Percentiles rank a stretch among this genome's conserved stretches.
Evolutionary conservation across 2,888 invertebrate genomes (phyloP).

Genomic region (Arge pagana): DNA sequence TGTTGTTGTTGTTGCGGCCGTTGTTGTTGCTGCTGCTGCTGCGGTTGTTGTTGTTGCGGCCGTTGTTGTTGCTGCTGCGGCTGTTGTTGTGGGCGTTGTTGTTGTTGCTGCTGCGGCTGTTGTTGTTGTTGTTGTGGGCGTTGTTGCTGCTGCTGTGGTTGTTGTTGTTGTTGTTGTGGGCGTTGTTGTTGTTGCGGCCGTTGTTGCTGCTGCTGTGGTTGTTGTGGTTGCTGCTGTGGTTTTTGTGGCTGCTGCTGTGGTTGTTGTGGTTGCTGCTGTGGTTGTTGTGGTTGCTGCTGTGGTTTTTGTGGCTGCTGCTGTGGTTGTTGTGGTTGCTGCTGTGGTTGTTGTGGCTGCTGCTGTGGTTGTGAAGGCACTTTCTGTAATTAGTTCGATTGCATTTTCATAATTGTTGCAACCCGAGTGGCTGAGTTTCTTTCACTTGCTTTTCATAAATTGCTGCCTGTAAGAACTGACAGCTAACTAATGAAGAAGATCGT

Average conservation of each 20-base stretch:
- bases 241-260: slow-evolving; percentile 17
- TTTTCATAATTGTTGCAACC: no score
- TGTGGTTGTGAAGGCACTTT: background rate
- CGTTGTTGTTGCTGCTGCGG: no score
- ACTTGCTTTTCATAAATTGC: no score
- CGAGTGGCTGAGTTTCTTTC: no score
- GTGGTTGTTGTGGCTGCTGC: slow-evolving; percentile 1
- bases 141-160: background rate
- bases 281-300: slow-evolving; percentile 9
- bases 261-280: slow-evolving; percentile 17
- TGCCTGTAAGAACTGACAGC: no score
- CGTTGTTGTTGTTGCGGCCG: slow-evolving; percentile 13
- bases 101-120: slow-evolving; percentile 23
- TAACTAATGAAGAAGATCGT: no score
- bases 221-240: background rate
- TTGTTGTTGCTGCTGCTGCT: slow-evolving; percentile 18
- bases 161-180: slow-evolving; percentile 17
- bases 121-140: slow-evolving; percentile 12
- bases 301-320: no score
- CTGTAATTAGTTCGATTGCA: no score
- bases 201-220: slow-evolving; percentile 5
- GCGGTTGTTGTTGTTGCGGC: slow-evolving; percentile 6
- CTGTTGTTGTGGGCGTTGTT: no score
- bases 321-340: slow-evolving; percentile 18
- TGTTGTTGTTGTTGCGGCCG: slow-evolving; percentile 14